Percentiles rank a stretch among this genome's conserved stretches.
phyloP scores from a whole-genome alignment of 2,797 vertebrate genomes.

The Malurus leucopterus region DNA sequence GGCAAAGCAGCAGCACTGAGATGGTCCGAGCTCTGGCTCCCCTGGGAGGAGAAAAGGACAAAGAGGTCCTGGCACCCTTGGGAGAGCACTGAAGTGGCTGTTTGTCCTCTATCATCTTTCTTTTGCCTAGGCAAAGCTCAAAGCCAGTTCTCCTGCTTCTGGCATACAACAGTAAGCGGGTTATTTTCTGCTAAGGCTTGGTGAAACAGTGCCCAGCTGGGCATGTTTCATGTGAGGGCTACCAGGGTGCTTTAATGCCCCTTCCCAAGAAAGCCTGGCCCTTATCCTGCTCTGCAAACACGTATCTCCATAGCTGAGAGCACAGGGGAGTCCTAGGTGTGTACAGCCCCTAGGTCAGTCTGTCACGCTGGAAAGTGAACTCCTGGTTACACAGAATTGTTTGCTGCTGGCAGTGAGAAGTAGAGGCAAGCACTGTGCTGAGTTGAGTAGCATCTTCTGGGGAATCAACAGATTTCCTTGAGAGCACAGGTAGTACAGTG shows the following conservation, averaged over 20 bases:
- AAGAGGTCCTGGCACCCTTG: not conserved
- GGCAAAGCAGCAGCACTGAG: not conserved
- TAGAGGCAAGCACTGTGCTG: not conserved
- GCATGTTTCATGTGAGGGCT: fast-evolving
- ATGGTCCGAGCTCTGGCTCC: not conserved
- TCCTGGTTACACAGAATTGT: not conserved
- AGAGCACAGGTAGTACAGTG: not conserved
- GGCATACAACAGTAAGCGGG: not conserved
- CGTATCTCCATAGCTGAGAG: not conserved
- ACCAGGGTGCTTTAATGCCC: fast-evolving
- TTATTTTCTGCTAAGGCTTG: not conserved
- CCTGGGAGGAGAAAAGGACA: not conserved
- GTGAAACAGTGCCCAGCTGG: fast-evolving
- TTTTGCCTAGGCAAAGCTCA: not conserved
- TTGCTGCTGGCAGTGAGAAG: not conserved
- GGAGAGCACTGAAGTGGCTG: fast-evolving
- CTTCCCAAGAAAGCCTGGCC: fast-evolving
- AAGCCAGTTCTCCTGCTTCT: not conserved
- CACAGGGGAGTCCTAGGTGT: too few relatives aligned
- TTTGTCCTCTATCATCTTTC: fast-evolving
- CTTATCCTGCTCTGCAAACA: not conserved
- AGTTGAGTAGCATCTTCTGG: not conserved
- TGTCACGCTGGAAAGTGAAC: not conserved
- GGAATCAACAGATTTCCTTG: not conserved
- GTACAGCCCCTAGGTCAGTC: not conserved